phyloP scores from a whole-genome alignment of 2,797 vertebrate species.

The Telmatherina bonti region DNA sequence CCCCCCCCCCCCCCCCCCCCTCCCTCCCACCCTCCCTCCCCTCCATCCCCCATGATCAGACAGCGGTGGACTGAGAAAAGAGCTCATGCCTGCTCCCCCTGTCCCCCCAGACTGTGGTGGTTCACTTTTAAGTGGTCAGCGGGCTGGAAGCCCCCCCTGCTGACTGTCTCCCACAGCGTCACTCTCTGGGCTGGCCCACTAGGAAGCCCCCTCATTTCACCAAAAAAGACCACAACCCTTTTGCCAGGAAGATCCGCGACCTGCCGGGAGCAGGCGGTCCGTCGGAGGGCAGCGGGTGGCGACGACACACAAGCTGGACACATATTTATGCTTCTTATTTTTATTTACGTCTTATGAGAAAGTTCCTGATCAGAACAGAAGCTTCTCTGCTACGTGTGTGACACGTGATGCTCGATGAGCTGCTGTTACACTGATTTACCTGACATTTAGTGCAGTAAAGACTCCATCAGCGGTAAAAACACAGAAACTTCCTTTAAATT shows the following conservation, averaged over 20 bases:
- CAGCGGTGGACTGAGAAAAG: constrained; percentile 78
- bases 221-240: constrained; percentile 81
- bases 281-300: constrained; percentile 40
- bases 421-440: no score
- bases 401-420: no score
- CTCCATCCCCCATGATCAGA: constrained; percentile 56
- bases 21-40: neutral
- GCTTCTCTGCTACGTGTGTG: no score
- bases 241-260: constrained; percentile 72
- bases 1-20: constrained; percentile 13
- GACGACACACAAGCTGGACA: no score
- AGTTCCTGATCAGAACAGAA: no score
- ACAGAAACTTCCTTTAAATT: no score
- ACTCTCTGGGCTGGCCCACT: constrained; percentile 74
- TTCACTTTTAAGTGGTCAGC: constrained; percentile 81
- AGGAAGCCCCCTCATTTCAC: constrained; percentile 78
- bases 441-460: no score
- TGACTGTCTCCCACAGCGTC: constrained; percentile 74
- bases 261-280: constrained; percentile 52
- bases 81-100: constrained; percentile 77
- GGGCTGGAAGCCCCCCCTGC: constrained; percentile 64
- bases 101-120: constrained; percentile 79
- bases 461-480: no score
- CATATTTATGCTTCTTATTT: no score
- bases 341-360: no score